Evolutionary conservation across 2,113 vertebrate species (phyloP).

Genomic region (Holacanthus passer): DNA sequence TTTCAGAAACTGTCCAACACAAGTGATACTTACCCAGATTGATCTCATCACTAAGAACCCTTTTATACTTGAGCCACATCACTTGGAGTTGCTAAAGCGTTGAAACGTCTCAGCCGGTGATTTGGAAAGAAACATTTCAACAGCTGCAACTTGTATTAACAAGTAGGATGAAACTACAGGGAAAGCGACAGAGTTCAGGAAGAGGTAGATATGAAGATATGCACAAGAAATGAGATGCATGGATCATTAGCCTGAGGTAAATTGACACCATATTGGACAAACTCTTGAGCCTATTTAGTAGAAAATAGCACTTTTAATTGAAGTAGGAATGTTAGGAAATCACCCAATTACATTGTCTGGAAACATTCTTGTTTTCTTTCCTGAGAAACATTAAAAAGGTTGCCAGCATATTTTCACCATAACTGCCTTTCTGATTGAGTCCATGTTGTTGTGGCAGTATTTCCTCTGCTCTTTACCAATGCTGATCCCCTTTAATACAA

Average conservation of each 20-base stretch:
- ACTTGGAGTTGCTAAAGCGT: neutral
- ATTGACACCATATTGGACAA: neutral
- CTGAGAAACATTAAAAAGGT: neutral
- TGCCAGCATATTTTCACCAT: neutral
- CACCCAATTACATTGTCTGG: neutral
- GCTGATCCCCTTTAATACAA: neutral
- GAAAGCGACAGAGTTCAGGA: neutral
- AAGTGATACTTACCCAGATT: neutral
- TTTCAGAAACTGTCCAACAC: neutral
- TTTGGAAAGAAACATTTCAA: neutral
- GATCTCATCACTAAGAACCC: conserved; percentile 2
- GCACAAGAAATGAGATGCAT: neutral
- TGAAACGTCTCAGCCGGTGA: neutral
- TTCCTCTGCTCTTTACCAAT: neutral
- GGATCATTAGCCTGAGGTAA: neutral
- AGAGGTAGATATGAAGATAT: neutral
- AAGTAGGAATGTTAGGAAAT: neutral
- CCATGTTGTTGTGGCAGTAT: neutral
- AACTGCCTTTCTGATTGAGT: neutral
- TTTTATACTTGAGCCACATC: neutral
- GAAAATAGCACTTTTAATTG: neutral
- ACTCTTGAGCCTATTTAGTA: too few species aligned
- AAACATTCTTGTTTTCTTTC: neutral
- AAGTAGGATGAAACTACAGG: conserved; percentile 5
- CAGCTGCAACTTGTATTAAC: conserved; percentile 40